A percentile compares a stretch with the other conserved stretches of the same genome.
Conservation (phyloP, 2,113 vertebrate genomes). For the Cyphomyrus discorhynchus region DNA sequence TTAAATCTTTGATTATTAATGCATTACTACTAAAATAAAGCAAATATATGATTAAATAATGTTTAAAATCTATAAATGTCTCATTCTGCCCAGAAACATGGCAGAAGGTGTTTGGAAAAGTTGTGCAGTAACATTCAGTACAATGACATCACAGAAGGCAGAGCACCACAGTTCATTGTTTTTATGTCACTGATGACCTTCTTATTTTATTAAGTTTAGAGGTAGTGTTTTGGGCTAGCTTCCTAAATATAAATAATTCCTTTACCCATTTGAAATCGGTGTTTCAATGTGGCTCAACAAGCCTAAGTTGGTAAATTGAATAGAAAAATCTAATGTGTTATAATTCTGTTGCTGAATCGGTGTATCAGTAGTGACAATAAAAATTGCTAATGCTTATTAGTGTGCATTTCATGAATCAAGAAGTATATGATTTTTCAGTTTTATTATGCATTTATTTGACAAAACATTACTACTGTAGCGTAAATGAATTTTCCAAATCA, state of each 20-base stretch:
- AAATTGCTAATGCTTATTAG: not conserved
- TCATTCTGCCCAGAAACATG: not conserved
- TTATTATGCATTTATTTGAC: not conserved
- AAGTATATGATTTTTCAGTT: not conserved
- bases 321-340: not conserved
- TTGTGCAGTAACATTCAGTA: not conserved
- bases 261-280: not conserved
- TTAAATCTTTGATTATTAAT: not conserved
- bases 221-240: not conserved
- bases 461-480: not conserved
- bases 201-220: not conserved
- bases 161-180: not conserved
- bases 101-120: not conserved
- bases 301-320: not conserved
- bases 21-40: not conserved
- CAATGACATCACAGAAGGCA: not conserved
- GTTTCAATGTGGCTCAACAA: not conserved
- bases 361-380: constrained; percentile 1
- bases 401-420: not conserved
- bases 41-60: not conserved
- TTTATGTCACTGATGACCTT: not conserved
- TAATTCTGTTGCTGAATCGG: not conserved
- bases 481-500: not conserved
- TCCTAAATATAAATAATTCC: not conserved
- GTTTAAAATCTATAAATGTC: not conserved